Percentiles rank a stretch among this genome's conserved stretches.
phyloP scores from a whole-genome alignment of 35 echinoderm and acorn worm species.

The Diadema setosum region DNA sequence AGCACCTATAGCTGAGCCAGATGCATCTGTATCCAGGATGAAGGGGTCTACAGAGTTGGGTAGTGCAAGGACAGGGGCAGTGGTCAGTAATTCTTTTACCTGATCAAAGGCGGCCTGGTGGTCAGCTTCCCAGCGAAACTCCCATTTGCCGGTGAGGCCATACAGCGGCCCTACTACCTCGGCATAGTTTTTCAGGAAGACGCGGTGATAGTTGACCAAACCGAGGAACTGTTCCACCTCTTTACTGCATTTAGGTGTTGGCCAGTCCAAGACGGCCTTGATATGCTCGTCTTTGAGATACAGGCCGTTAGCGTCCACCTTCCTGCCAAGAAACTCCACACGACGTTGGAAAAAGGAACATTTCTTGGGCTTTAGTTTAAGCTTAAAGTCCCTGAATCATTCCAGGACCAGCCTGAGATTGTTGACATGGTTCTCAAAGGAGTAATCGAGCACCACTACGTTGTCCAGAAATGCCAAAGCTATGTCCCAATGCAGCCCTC shows the following conservation, averaged over 20 bases:
- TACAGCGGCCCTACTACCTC: slow-evolving; percentile 9
- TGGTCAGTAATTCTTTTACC: neutral
- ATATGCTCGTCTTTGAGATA: neutral
- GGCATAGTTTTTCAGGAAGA: slow-evolving; percentile 36
- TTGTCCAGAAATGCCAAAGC: slow-evolving; percentile 36
- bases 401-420: neutral
- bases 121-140: neutral
- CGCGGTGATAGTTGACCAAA: slow-evolving; percentile 38
- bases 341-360: slow-evolving; percentile 9
- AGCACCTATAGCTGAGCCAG: slow-evolving; percentile 19
- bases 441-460: neutral
- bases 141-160: neutral
- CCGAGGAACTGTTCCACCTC: slow-evolving; percentile 20
- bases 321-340: slow-evolving; percentile 14
- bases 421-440: neutral
- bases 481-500: slow-evolving; percentile 5
- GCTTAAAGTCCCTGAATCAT: neutral
- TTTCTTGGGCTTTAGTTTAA: slow-evolving; percentile 38
- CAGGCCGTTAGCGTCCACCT: neutral
- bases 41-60: neutral
- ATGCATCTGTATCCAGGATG: too few relatives aligned
- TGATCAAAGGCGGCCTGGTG: neutral
- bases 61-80: neutral
- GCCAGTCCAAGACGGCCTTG: slow-evolving; percentile 3
- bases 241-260: neutral